Percentiles rank a stretch among this genome's conserved stretches.
Evolutionary conservation across 2,113 vertebrate genomes (phyloP).

Genomic region (Lynx canadensis): DNA sequence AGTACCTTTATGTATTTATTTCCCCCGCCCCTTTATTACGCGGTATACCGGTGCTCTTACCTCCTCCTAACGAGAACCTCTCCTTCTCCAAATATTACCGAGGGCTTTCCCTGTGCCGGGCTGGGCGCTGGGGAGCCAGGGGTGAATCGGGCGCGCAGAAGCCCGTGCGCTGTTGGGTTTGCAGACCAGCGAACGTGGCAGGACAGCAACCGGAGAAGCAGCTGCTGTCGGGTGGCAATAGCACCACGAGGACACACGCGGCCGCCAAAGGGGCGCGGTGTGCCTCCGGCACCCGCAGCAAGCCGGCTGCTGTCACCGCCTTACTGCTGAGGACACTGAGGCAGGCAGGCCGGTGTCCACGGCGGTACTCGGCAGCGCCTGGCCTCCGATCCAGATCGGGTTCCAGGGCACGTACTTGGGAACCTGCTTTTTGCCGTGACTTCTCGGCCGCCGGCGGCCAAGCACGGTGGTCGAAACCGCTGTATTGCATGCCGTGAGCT

Average conservation of each 20-base stretch:
- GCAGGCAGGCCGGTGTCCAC: neutral
- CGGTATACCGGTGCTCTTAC: neutral
- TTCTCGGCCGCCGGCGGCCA: neutral
- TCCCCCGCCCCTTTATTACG: neutral
- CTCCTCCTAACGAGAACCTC: neutral
- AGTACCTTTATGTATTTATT: too few relatives aligned
- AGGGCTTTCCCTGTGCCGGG: neutral
- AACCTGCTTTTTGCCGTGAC: neutral
- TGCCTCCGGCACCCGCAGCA: neutral
- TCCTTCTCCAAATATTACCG: neutral
- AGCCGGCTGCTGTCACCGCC: neutral
- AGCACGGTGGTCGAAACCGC: neutral
- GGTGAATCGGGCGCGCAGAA: neutral
- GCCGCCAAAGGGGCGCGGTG: neutral
- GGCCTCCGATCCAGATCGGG: neutral
- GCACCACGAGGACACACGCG: neutral
- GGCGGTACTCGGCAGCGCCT: neutral
- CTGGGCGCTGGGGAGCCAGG: neutral
- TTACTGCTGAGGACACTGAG: neutral
- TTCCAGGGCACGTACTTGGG: neutral
- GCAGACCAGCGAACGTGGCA: neutral
- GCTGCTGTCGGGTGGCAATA: neutral
- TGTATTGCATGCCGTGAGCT: rapidly evolving
- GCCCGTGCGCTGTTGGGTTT: neutral
- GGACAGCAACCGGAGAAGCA: neutral